Percentiles rank a stretch among this genome's conserved stretches.
These are phyloP conservation scores for Eurois occulta DNA, from an alignment of 2,888 invertebrate genomes.

Conservation along the genomic window DNA sequence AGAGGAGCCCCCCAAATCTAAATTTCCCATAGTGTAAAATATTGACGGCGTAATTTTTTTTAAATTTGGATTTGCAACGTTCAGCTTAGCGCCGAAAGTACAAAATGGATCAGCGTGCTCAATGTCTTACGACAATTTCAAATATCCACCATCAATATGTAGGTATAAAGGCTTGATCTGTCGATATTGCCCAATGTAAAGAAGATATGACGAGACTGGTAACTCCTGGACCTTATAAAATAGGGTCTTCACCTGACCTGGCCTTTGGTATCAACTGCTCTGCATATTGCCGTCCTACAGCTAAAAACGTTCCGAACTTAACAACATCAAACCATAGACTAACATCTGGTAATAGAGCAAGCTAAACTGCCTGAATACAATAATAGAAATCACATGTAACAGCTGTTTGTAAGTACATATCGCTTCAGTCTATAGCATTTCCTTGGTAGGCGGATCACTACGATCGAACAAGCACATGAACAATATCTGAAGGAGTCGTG, in stretches of 20 bases:
- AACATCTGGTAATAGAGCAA: conserved; percentile 12
- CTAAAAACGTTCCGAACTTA: conserved; percentile 3
- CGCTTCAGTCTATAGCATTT: conserved; percentile 54
- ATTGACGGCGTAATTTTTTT: not conserved
- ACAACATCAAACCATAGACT: conserved; percentile 32
- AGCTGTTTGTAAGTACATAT: conserved; percentile 53
- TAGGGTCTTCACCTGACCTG: not conserved
- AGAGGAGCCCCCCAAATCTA: not conserved
- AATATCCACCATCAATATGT: not conserved
- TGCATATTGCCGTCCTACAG: conserved; percentile 8
- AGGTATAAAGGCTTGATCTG: not conserved
- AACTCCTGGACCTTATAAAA: conserved; percentile 11
- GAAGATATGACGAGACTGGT: conserved; percentile 1
- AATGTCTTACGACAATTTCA: not conserved
- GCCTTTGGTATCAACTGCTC: not conserved
- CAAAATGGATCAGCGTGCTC: not conserved
- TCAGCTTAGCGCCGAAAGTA: not conserved
- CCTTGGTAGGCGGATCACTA: conserved; percentile 5
- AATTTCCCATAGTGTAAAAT: not conserved
- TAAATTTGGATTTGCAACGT: not conserved
- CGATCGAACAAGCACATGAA: conserved; percentile 23
- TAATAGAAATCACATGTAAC: conserved; percentile 46
- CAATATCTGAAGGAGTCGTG: not conserved
- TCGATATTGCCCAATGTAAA: not conserved
- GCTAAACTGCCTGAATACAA: conserved; percentile 12